Conservation (phyloP, 2,113 vertebrate genomes). For the Amphilophus citrinellus region DNA sequence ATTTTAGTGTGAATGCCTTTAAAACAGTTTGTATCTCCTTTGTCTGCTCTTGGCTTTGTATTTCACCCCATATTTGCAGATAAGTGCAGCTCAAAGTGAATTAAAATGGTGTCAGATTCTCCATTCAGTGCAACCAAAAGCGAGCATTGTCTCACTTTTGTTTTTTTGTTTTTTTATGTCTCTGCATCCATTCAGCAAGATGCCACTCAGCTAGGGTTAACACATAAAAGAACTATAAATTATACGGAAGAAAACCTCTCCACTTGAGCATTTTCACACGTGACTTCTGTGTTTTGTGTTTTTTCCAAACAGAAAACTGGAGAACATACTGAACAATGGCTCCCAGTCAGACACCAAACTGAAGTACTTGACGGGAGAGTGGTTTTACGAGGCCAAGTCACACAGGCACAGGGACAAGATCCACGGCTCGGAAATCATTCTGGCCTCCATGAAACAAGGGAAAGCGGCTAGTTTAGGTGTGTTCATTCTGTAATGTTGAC, state of each 20-base stretch:
- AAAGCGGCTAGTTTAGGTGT: conserved; percentile 81
- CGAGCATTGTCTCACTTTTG: conserved; percentile 2
- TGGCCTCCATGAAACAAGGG: conserved; percentile 90
- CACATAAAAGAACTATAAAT: not conserved
- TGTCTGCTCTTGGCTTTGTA: conserved; percentile 1
- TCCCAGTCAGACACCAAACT: conserved; percentile 78
- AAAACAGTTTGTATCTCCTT: not conserved
- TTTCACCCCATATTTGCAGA: conserved; percentile 37
- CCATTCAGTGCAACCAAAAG: conserved; percentile 24
- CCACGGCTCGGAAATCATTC: conserved; percentile 93
- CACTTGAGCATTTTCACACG: not conserved
- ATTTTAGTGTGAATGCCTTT: not conserved
- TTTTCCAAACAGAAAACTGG: conserved; percentile 83
- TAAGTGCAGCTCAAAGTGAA: conserved; percentile 28
- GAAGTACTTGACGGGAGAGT: conserved; percentile 94
- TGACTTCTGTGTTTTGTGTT: conserved; percentile 7
- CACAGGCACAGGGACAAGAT: conserved; percentile 92
- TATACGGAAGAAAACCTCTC: not conserved
- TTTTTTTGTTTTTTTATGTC: conserved; percentile 9
- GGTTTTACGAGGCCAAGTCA: conserved; percentile 96
- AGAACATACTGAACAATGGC: conserved; percentile 70
- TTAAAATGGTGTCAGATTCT: conserved; percentile 41
- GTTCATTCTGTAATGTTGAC: conserved; percentile 22
- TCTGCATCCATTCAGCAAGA: not conserved
- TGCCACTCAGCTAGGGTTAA: not conserved